These are phyloP conservation scores for Limnephilus auricula DNA, from an alignment of 2,888 invertebrate genomes.

Conservation along the genomic window DNA sequence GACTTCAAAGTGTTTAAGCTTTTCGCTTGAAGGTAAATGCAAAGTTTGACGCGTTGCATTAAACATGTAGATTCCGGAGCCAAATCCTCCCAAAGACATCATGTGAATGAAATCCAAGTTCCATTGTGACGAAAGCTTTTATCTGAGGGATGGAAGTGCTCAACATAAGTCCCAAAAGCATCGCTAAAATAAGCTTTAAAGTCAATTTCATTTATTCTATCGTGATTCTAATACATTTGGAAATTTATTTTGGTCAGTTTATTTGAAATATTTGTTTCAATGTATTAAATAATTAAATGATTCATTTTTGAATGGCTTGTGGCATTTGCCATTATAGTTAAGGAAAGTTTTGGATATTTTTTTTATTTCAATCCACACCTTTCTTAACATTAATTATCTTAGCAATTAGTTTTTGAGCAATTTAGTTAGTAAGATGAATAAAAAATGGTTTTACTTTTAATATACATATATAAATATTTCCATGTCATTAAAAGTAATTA, in stretches of 20 bases:
- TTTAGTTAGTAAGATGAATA: too few relatives aligned
- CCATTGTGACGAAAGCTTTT: slow-evolving; percentile 48
- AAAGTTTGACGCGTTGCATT: slow-evolving; percentile 66
- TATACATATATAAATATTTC: too few relatives aligned
- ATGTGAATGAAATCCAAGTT: slow-evolving; percentile 53
- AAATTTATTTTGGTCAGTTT: background rate
- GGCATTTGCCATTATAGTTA: too few relatives aligned
- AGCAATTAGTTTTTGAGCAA: too few relatives aligned
- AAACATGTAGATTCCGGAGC: slow-evolving; percentile 67
- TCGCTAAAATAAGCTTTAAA: background rate
- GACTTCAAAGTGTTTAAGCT: slow-evolving; percentile 48
- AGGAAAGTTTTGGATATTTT: too few relatives aligned
- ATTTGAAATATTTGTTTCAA: background rate
- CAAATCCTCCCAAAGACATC: slow-evolving; percentile 32
- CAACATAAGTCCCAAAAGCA: background rate
- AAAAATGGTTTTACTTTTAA: too few relatives aligned
- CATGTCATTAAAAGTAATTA: too few relatives aligned
- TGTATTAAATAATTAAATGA: background rate
- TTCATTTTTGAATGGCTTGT: too few relatives aligned
- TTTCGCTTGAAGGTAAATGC: slow-evolving; percentile 59
- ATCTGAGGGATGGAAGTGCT: slow-evolving; percentile 18
- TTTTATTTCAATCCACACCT: too few relatives aligned
- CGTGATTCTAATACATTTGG: background rate
- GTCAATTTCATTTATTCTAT: background rate
- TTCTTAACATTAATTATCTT: too few relatives aligned